phyloP scores from a whole-genome alignment of 2,797 vertebrate genomes.

The Odontamblyopus rebecca region DNA sequence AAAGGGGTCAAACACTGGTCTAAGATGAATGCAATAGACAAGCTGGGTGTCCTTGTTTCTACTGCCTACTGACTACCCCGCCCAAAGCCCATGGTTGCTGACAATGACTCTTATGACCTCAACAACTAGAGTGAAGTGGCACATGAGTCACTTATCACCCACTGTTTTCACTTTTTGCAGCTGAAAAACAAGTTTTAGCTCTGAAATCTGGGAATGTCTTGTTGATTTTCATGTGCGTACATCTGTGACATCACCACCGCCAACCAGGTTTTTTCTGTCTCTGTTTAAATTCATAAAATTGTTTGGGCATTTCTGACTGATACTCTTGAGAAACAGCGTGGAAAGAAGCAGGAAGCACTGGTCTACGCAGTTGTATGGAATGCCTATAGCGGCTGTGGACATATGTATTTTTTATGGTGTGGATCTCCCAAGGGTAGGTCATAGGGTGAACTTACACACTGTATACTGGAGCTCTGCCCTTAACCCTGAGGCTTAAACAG shows the following conservation, averaged over 20 bases:
- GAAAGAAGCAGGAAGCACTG: too few species aligned
- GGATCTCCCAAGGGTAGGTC: slow-evolving; percentile 33
- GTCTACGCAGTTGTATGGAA: background rate
- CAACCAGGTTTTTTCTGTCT: background rate
- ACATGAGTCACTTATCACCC: background rate
- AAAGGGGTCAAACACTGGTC: too few species aligned
- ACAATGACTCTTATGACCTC: background rate
- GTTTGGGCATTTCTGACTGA: background rate
- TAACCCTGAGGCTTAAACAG: slow-evolving; percentile 26
- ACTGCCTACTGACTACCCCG: background rate
- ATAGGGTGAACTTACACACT: slow-evolving; percentile 42
- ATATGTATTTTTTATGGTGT: slow-evolving; percentile 41
- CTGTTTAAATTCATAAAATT: background rate
- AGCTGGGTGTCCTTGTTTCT: too few species aligned
- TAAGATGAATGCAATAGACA: too few species aligned
- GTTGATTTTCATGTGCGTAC: background rate
- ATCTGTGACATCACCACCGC: background rate
- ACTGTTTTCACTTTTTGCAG: background rate
- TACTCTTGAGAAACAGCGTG: background rate
- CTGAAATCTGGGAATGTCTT: background rate
- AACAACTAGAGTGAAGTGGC: background rate
- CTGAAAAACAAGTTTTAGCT: background rate
- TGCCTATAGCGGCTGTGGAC: background rate
- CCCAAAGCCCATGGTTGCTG: background rate
- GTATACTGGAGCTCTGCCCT: slow-evolving; percentile 36